Base-by-base conservation (phyloP, 2,888 invertebrate species). In the Philereme vetulata region DNA sequence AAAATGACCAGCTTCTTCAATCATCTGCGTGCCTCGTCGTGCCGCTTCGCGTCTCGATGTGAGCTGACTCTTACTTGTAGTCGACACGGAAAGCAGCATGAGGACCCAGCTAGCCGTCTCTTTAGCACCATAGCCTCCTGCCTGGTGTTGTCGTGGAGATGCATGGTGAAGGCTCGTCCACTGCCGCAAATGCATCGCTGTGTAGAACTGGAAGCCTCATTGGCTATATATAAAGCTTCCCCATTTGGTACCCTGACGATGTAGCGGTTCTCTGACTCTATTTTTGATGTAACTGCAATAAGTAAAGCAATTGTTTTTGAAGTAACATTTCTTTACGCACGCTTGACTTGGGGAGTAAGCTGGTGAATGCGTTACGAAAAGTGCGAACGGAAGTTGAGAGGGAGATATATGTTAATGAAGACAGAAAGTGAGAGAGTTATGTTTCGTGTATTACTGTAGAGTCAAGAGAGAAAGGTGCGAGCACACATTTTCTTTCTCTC, bases 71-170 rank as follows among this genome's bases (percentile, higher is more conserved):
- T 48, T 66, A 94, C 95, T 93, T 96, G 96, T 64, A 96, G 85
- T 77, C 94, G 94, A 72, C 95, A 95, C 62, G 95, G 95, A 75
- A 95, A 96, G 71, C 94, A 94, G 66, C 96, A 95, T 0, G 93
- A 93, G 0, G 95, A 94, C 53, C 95, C 94, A 0, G 96, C 95
- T 0, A 97, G 88, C 47, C 95, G 93, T 66, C 97, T 92, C 62
- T 92, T 85, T 47, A 98, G 90, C 60, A 95, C 93, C 78, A 98
- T 93, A 0, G 97, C 96, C 81, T 97, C 97, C 76, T 96, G 96
- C 65, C 96, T 94, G n/a, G 95, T 95, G 80, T 95, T 95, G 84
- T 98, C 98, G 64, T 96, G 94, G 0, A 98, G 87, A 74, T 95
- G 95, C 93, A 98, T 95, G 64, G 93, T 93, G 82, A 97, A 97